phyloP scores from a whole-genome alignment of 2,888 invertebrate genomes.

The Lapara coniferarum region DNA sequence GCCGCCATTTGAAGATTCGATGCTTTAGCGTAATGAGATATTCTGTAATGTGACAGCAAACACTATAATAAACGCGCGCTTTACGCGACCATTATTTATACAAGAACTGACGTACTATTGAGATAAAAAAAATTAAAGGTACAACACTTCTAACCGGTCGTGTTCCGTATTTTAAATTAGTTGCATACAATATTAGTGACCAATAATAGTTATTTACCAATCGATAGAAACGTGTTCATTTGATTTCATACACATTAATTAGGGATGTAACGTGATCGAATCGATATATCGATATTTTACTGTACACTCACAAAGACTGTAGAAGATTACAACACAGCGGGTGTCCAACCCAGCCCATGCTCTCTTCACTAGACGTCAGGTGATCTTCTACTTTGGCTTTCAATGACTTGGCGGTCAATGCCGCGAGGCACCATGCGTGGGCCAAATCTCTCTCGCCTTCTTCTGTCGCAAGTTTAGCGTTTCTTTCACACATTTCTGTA shows the following conservation, averaged over 20 bases:
- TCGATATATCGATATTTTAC: neutral
- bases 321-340: constrained; percentile 94
- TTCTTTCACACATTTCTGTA: constrained; percentile 89
- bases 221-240: no score
- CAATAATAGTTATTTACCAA: no score
- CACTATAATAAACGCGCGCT: no score
- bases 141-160: no score
- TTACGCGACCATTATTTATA: no score
- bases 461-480: constrained; percentile 90
- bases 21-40: constrained; percentile 90
- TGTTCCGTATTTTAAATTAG: no score
- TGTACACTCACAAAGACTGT: constrained; percentile 90
- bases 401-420: constrained; percentile 85
- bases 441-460: constrained; percentile 91
- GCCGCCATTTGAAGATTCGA: constrained; percentile 97
- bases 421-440: constrained; percentile 94
- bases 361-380: constrained; percentile 84
- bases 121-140: no score
- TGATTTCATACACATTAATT: no score
- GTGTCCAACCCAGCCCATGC: constrained; percentile 90
- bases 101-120: no score
- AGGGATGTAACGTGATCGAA: neutral
- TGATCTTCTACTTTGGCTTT: constrained; percentile 65
- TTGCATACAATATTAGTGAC: no score
- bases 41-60: constrained; percentile 73